Conservation (phyloP, 1,140 invertebrate genomes). For the Polyergus mexicanus region DNA sequence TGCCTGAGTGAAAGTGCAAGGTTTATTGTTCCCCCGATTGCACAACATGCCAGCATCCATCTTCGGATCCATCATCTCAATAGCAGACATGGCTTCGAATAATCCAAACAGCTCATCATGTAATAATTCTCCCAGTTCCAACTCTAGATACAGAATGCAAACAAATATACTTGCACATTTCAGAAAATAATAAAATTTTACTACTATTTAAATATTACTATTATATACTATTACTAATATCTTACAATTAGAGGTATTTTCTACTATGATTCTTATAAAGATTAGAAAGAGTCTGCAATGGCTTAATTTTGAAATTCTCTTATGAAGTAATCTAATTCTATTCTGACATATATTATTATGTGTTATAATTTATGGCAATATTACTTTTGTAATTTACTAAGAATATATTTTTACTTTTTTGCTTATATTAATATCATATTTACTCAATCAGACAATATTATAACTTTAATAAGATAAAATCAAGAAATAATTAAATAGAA, state of each 20-base stretch:
- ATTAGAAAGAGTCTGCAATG: neutral
- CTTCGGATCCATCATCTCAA: conserved; percentile 99
- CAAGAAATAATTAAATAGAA: neutral
- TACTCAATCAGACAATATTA: neutral
- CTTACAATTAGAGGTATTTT: too few species aligned
- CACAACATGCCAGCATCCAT: conserved; percentile 99
- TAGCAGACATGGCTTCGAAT: conserved; percentile 99
- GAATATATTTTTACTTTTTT: neutral
- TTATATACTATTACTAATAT: too few species aligned
- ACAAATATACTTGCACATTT: conserved; percentile 39
- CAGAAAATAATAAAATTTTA: neutral
- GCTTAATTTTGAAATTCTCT: neutral
- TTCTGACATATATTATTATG: neutral
- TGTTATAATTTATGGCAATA: neutral
- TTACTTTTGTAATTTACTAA: neutral
- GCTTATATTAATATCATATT: conserved; percentile 3
- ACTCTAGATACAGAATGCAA: conserved; percentile 86
- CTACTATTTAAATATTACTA: too few species aligned
- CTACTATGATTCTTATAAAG: neutral
- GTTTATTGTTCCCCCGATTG: conserved; percentile 94
- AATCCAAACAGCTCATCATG: conserved; percentile 97
- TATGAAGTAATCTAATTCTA: neutral
- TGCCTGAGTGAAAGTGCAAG: conserved; percentile 95
- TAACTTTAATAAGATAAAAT: neutral
- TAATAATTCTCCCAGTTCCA: conserved; percentile 95